phyloP scores from a whole-genome alignment of 2,888 invertebrate genomes.

The Leptinotarsa juncta region DNA sequence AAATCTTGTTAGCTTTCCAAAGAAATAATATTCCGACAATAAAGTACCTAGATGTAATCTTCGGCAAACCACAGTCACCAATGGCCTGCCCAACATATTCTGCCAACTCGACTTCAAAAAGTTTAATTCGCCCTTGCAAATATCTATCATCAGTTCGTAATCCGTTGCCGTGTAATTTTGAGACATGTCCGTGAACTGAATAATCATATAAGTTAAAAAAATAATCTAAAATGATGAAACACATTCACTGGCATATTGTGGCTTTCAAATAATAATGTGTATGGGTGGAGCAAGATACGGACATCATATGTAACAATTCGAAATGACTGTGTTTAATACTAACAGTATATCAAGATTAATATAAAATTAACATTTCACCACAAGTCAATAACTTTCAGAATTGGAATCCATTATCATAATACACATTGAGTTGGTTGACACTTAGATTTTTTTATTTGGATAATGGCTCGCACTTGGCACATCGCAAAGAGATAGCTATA shows the following conservation, averaged over 20 bases:
- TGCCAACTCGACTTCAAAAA: constrained; percentile 99
- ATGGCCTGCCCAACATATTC: constrained; percentile 95
- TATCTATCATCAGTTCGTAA: constrained; percentile 97
- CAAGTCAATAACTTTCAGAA: too few relatives aligned
- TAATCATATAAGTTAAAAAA: constrained; percentile 52
- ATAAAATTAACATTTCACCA: too few relatives aligned
- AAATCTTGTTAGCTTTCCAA: constrained; percentile 22
- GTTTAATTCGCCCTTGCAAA: constrained; percentile 96
- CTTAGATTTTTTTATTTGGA: too few relatives aligned
- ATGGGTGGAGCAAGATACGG: not conserved
- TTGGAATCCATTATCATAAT: too few relatives aligned
- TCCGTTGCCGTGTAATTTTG: constrained; percentile 99
- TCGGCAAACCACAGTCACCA: constrained; percentile 91
- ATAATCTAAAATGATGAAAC: constrained; percentile 21
- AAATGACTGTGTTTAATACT: not conserved
- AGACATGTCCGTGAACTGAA: constrained; percentile 96
- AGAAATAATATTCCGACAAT: constrained; percentile 6
- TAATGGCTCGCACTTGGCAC: too few relatives aligned
- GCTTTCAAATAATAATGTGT: constrained; percentile 4
- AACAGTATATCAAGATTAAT: too few relatives aligned
- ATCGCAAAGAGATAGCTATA: too few relatives aligned
- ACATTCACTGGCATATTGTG: constrained; percentile 7
- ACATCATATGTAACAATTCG: not conserved
- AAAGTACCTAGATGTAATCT: constrained; percentile 87
- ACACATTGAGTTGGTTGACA: too few relatives aligned